These are phyloP conservation scores for Ladona fulva DNA, from an alignment of 1,140 invertebrate genomes.

Conservation along the genomic window DNA sequence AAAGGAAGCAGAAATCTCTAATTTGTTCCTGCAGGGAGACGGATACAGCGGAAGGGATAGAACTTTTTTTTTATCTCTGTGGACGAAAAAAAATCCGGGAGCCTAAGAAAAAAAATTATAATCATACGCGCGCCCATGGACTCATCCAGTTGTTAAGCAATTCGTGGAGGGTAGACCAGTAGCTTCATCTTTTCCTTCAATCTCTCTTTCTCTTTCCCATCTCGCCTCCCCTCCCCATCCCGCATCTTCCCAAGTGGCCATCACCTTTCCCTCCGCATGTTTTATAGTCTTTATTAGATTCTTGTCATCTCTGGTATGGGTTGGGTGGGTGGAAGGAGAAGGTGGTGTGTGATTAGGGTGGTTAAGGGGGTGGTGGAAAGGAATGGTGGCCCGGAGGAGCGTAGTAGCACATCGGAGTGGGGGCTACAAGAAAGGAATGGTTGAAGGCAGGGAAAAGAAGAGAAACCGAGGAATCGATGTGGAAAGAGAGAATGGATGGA, in stretches of 20 bases:
- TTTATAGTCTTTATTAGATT: constrained; percentile 11
- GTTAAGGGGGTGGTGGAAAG: background rate
- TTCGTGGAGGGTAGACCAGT: background rate
- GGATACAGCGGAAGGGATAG: too few relatives aligned
- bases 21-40: background rate
- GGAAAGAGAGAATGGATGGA: background rate
- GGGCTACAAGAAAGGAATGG: background rate
- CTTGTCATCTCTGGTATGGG: background rate
- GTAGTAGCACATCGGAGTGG: background rate
- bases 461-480: too few relatives aligned
- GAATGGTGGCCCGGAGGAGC: background rate
- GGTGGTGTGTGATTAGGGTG: background rate
- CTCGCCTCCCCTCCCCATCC: background rate
- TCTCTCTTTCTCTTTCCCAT: too few relatives aligned
- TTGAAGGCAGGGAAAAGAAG: background rate
- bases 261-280: background rate
- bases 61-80: too few relatives aligned
- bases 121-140: background rate
- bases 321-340: background rate
- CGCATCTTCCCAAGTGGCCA: background rate
- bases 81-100: background rate
- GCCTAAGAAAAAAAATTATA: background rate
- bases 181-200: background rate
- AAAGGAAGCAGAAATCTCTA: background rate
- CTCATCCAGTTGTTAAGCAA: constrained; percentile 3